A percentile compares a stretch with the other conserved stretches of the same genome.
Conservation (phyloP, 2,888 invertebrate genomes). For the Amblyjoppa proteus region DNA sequence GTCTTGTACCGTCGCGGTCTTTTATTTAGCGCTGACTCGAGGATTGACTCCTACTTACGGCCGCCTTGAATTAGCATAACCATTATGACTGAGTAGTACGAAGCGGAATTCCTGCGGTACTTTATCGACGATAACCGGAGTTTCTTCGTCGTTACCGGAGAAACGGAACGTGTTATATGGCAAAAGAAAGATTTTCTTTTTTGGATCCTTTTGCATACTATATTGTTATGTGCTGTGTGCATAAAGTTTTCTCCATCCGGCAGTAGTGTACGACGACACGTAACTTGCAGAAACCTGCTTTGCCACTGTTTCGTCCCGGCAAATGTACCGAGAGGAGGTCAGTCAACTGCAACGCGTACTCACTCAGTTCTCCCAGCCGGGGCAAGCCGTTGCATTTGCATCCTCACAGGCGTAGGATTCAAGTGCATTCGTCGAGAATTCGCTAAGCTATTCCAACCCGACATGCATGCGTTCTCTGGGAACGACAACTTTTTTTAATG, state of each 20-base stretch:
- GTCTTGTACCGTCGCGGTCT: constrained; percentile 24
- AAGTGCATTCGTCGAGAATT: constrained; percentile 23
- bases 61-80: constrained; percentile 53
- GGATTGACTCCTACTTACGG: constrained; percentile 21
- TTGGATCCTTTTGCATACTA: neutral
- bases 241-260: too few species aligned
- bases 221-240: neutral
- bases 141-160: neutral
- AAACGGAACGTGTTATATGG: neutral
- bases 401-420: constrained; percentile 69
- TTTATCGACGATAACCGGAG: neutral
- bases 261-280: neutral
- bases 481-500: neutral
- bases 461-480: constrained; percentile 15
- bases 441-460: constrained; percentile 2
- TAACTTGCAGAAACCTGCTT: constrained; percentile 64
- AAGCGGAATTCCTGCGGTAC: constrained; percentile 47
- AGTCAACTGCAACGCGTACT: constrained; percentile 78
- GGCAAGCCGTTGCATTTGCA: constrained; percentile 70
- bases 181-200: neutral
- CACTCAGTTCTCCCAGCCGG: constrained; percentile 56
- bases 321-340: constrained; percentile 72
- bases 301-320: constrained; percentile 60
- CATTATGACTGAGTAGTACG: constrained; percentile 38
- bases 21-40: constrained; percentile 67